Base-by-base conservation (phyloP, 2,113 vertebrate species). In the Sceloporus undulatus region DNA sequence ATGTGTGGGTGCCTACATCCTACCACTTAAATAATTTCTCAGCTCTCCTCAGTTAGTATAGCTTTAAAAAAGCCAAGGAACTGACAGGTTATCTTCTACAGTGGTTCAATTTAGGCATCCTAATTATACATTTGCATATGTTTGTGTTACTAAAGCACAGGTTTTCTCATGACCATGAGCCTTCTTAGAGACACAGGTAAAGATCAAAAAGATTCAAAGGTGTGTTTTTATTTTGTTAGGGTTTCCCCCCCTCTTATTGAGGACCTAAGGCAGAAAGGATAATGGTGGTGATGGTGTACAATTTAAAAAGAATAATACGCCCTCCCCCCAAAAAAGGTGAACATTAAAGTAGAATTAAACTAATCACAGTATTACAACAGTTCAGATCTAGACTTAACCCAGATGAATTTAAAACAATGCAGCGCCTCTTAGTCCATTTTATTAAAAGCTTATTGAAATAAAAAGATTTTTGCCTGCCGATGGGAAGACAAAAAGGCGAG, bases 141-240 rank as follows among this genome's bases (percentile, higher is more conserved):
- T 86, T 84, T 92, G 92, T 74, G 79, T 92, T 90, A 93, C 23
- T 89, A 88, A 77, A 90, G 88, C 85, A 91, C 66, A 84, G 80
- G 73, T 74, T 81, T 71, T 29, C 76, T 86, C 90, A 90, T 38
- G 38, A 80, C 89, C 85, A 82, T 66, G 80, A 77, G 38, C 16
- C 52, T 40, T 81, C 40, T 62, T 87, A 14, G 34, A 40, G 87
- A 56, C 5, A 38, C 65, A 42, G 27, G n/a, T 2, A 27, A 74
- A 18, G 27, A 65, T 34, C 34, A 42, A 40, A 88, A 86, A 56
- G n/a, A 66, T 54, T 9, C 48, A 71, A 52, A 42, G 29, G 13
- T 1, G 0, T 70, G 9, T 27, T 79, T 48, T 81, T 62, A 18
- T 34, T 68, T 21, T 23, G n/a, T 8, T 48, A 56, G 34, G 29